These are phyloP conservation scores for Mus spretus DNA, from an alignment of 2,797 vertebrate species.

Conservation along the genomic window DNA sequence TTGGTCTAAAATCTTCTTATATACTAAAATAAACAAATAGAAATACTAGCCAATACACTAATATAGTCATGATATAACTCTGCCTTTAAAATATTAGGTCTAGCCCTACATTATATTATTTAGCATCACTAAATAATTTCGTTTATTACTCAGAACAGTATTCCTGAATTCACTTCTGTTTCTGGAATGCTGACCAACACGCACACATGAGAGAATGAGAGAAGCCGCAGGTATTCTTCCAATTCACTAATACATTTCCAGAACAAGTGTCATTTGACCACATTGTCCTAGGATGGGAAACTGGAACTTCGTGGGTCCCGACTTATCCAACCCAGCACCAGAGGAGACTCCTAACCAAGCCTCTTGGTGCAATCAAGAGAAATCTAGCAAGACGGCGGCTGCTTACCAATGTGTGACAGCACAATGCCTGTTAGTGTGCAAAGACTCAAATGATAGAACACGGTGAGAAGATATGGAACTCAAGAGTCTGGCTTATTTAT, in stretches of 20 bases:
- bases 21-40: constrained; percentile 40
- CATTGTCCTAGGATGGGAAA: background rate
- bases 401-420: background rate
- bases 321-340: background rate
- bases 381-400: background rate
- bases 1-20: background rate
- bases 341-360: background rate
- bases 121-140: constrained; percentile 1
- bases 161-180: background rate
- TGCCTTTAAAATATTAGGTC: background rate
- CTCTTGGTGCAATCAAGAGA: background rate
- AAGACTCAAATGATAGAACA: constrained; percentile 12
- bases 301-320: background rate
- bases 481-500: constrained; percentile 12
- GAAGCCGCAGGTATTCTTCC: background rate
- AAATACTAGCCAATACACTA: background rate
- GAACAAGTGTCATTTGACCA: constrained; percentile 37
- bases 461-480: background rate
- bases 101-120: background rate
- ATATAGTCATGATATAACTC: constrained; percentile 16
- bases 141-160: background rate
- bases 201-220: constrained; percentile 8
- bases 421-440: background rate
- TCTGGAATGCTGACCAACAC: background rate
- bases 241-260: constrained; percentile 43